Conservation (phyloP, 1,140 invertebrate species). For the Caenorhabditis briggsae region DNA sequence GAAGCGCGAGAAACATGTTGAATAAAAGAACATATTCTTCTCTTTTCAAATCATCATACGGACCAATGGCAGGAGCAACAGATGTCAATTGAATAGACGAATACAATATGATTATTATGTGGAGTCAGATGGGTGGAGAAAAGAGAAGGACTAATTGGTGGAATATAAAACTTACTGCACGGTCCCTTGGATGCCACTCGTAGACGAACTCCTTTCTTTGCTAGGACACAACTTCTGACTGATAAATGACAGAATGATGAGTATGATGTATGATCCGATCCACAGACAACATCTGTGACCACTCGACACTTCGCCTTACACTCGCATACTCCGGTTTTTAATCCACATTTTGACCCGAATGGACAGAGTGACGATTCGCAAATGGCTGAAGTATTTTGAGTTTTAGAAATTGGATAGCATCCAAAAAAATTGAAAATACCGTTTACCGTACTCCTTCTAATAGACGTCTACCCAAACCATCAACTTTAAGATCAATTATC, state of each 20-base stretch:
- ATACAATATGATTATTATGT: slow-evolving; percentile 6
- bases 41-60: slow-evolving; percentile 36
- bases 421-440: no score
- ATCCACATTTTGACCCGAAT: slow-evolving; percentile 54
- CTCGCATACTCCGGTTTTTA: slow-evolving; percentile 56
- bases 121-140: slow-evolving; percentile 7
- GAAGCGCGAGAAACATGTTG: slow-evolving; percentile 15
- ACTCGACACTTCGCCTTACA: slow-evolving; percentile 70
- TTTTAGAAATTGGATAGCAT: no score
- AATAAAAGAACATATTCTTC: slow-evolving; percentile 21
- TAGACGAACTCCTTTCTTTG: slow-evolving; percentile 25
- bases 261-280: slow-evolving; percentile 86
- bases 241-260: slow-evolving; percentile 84
- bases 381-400: slow-evolving; percentile 52
- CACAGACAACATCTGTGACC: slow-evolving; percentile 82
- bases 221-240: slow-evolving; percentile 48
- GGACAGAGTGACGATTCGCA: slow-evolving; percentile 53
- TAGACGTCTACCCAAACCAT: no score
- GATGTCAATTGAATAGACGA: slow-evolving; percentile 14
- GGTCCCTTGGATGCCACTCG: slow-evolving; percentile 19
- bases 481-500: no score
- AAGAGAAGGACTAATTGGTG: not conserved
- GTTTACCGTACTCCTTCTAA: no score
- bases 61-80: slow-evolving; percentile 37
- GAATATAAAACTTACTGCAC: slow-evolving; percentile 21